Base-by-base conservation (phyloP, 1,140 invertebrate genomes). In the Telenomus remus region DNA sequence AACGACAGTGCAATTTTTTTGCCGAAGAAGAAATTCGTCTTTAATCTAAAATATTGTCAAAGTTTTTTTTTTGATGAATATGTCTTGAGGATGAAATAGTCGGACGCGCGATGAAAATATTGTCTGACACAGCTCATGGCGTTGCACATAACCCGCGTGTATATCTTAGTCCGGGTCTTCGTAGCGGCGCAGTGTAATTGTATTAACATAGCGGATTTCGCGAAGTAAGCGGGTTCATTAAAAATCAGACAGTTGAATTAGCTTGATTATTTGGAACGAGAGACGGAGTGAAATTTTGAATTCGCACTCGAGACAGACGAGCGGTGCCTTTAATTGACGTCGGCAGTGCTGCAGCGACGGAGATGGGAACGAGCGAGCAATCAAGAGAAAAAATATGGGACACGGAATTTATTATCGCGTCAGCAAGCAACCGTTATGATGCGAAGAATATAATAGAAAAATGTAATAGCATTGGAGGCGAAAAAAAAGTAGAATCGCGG, bases 401-500 rank as follows among this genome's bases (percentile, higher is more conserved):
- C 81, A 60, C 60, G 48, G 78, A 82, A 83, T 85, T 85, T 83
- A 83, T 85, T 82, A 82, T 83, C 83, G 66, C 77, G 76, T 81
- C 82, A 79, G 77, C 79, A 77, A 81, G 79, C 82, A 81, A 78
- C 81, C 82, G 79, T 82, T 81, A 79, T 81, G 76, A 79, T 81
- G 79, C 71, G 78, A 72, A 55, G 72, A 80, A 78, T 82, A 79
- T 78, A 79, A 79, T 66, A 74, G 70, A 68, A 74, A 75, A 79
- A 78, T 80, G 77, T 79, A 79, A 79, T 66, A 68, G 69, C 70
- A 74, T 74, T 48, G 51, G 46, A 39, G 13, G 42, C 8, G 37
- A 56, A 60, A 15, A 49, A 47, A 16, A 34, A 39, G 19, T 46
- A 64, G 44, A 54, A 56, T 48, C 44, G 55, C 19, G 39, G 68